Conservation (phyloP, 2,113 vertebrate species). For the Pontoporia blainvillei region DNA sequence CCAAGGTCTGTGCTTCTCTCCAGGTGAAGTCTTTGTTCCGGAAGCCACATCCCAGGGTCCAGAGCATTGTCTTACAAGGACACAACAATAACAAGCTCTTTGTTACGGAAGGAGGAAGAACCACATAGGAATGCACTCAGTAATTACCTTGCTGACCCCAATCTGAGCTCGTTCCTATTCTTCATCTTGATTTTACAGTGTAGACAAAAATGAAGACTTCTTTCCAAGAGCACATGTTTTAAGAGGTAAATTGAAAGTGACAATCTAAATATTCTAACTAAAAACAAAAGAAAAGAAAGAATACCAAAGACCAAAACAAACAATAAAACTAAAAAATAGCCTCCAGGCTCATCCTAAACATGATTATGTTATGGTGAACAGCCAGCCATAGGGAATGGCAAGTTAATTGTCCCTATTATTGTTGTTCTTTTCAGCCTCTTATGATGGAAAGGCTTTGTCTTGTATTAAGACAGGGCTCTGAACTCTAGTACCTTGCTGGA, state of each 20-base stretch:
- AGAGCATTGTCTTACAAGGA: neutral
- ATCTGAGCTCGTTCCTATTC: neutral
- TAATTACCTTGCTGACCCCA: neutral
- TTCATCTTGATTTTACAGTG: constrained; percentile 33
- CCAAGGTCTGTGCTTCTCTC: neutral
- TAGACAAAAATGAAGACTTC: constrained; percentile 16
- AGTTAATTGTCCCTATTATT: neutral
- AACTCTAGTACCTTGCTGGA: neutral
- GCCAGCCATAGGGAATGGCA: neutral
- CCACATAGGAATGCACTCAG: neutral
- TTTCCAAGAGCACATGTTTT: constrained; percentile 35
- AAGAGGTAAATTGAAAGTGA: constrained; percentile 36
- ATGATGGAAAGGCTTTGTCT: neutral
- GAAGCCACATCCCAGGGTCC: neutral
- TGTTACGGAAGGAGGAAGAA: neutral
- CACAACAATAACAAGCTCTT: neutral
- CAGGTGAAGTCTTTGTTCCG: neutral
- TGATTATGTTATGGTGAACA: neutral
- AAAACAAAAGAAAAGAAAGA: constrained; percentile 38
- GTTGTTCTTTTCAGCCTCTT: neutral
- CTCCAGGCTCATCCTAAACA: neutral
- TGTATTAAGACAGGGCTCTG: neutral
- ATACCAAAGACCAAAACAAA: neutral
- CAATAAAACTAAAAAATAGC: neutral
- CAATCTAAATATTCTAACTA: constrained; percentile 66